Conservation (phyloP, 2,888 invertebrate species). For the Buathra laborator region DNA sequence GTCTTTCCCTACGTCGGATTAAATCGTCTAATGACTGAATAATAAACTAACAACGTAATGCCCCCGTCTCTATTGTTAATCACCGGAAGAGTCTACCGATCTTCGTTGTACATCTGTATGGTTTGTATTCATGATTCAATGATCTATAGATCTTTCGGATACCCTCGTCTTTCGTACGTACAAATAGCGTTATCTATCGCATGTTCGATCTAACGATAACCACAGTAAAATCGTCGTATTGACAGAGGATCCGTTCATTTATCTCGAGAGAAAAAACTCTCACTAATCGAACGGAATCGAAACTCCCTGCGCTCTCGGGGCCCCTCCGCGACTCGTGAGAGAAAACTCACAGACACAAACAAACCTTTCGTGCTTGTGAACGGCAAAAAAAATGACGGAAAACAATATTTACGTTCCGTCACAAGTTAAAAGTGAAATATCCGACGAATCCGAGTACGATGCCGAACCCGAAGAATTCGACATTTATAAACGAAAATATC, state of each 20-base stretch:
- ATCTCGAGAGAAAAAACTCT: not conserved
- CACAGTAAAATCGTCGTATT: not conserved
- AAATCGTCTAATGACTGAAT: slow-evolving; percentile 47
- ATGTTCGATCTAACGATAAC: not conserved
- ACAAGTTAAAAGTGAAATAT: slow-evolving; percentile 82
- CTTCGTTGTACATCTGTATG: not conserved
- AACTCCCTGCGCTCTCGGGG: not conserved
- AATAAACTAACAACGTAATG: slow-evolving; percentile 61
- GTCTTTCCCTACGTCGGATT: slow-evolving; percentile 21
- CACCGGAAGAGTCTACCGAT: slow-evolving; percentile 54
- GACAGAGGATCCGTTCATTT: not conserved
- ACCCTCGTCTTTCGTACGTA: not conserved
- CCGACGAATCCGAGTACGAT: slow-evolving; percentile 88
- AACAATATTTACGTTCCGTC: slow-evolving; percentile 63
- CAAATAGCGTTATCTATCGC: slow-evolving; percentile 18
- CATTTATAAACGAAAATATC: slow-evolving; percentile 91
- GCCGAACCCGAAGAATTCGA: slow-evolving; percentile 88
- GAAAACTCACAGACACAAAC: not conserved
- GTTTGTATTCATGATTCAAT: slow-evolving; percentile 5
- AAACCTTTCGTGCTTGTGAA: not conserved
- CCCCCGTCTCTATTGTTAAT: slow-evolving; percentile 49
- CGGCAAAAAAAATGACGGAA: slow-evolving; percentile 52
- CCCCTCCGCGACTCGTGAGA: not conserved
- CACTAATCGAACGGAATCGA: not conserved
- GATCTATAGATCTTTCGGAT: slow-evolving; percentile 38